Percentiles rank a stretch among this genome's conserved stretches.
These are phyloP conservation scores for Cottoperca gobio DNA, from an alignment of 2,797 vertebrate species.

Conservation along the genomic window DNA sequence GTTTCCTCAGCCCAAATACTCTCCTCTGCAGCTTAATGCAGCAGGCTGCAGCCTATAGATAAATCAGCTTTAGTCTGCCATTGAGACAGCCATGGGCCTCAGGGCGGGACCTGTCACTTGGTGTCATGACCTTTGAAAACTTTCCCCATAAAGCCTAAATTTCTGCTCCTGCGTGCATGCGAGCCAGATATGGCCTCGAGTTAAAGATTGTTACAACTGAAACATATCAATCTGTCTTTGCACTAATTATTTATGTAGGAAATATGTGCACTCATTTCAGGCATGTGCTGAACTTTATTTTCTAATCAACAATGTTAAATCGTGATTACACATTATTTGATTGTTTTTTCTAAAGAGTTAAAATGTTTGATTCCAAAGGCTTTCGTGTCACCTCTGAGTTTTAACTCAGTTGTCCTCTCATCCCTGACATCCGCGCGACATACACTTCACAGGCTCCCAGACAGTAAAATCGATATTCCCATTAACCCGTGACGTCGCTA, in stretches of 20 bases:
- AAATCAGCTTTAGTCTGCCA: conserved; percentile 64
- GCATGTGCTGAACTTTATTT: neutral
- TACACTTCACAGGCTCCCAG: conserved; percentile 44
- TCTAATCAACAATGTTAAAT: neutral
- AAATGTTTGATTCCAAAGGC: neutral
- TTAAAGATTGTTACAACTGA: neutral
- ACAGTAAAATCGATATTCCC: conserved; percentile 76
- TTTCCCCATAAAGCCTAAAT: conserved; percentile 72
- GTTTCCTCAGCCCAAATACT: conserved; percentile 2
- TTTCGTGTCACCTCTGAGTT: conserved; percentile 31
- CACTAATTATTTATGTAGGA: neutral
- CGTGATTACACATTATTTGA: too few relatives aligned
- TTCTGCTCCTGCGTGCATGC: conserved; percentile 26
- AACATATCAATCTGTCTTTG: neutral
- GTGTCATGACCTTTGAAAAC: conserved; percentile 86
- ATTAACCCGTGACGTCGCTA: conserved; percentile 76
- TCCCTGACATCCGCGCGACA: conserved; percentile 28
- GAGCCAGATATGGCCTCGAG: conserved; percentile 6
- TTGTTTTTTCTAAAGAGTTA: neutral
- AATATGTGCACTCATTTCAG: neutral
- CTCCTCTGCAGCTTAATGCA: conserved; percentile 10
- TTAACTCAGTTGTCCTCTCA: conserved; percentile 50
- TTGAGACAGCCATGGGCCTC: conserved; percentile 84
- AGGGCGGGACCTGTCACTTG: conserved; percentile 81
- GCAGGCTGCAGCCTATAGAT: conserved; percentile 45